Percentiles rank a stretch among this genome's conserved stretches.
Conservation (phyloP, 2,888 invertebrate species). For the Polydrusus cervinus region DNA sequence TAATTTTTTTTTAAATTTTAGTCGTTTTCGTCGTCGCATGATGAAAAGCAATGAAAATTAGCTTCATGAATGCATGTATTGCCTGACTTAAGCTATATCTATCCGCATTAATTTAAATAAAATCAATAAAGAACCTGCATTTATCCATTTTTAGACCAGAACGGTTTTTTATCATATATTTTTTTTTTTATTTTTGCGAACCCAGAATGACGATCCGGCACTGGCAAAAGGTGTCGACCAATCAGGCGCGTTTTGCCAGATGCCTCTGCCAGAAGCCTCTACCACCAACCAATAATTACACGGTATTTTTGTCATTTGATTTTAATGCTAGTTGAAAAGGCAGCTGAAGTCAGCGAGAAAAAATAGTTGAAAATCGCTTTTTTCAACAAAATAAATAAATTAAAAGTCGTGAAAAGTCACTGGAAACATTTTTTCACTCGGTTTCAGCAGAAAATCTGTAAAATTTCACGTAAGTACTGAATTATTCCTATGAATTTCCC, state of each 20-base stretch:
- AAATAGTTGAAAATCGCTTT: slow-evolving; percentile 70
- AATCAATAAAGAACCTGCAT: slow-evolving; percentile 38
- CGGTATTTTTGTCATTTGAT: slow-evolving; percentile 64
- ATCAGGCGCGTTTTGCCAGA: slow-evolving; percentile 66
- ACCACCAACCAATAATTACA: slow-evolving; percentile 61
- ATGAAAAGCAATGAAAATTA: slow-evolving; percentile 7
- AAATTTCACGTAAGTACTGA: slow-evolving; percentile 70
- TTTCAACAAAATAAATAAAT: slow-evolving; percentile 67
- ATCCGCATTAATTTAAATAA: slow-evolving; percentile 44
- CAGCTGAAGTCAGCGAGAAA: slow-evolving; percentile 55
- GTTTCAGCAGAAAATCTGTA: slow-evolving; percentile 62
- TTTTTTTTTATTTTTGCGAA: slow-evolving; percentile 21
- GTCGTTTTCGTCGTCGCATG: slow-evolving; percentile 31
- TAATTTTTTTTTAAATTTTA: slow-evolving; percentile 46
- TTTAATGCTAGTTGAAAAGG: slow-evolving; percentile 65
- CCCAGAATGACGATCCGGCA: slow-evolving; percentile 53
- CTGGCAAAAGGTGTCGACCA: slow-evolving; percentile 57
- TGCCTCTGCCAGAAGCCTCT: slow-evolving; percentile 72
- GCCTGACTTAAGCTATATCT: slow-evolving; percentile 32
- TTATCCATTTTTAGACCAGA: neutral
- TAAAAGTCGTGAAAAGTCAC: slow-evolving; percentile 64
- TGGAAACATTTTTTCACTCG: slow-evolving; percentile 59
- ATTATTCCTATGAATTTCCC: slow-evolving; percentile 29
- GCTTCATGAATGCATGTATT: slow-evolving; percentile 27
- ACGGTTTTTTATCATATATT: slow-evolving; percentile 7